These are phyloP conservation scores for Salminus brasiliensis DNA, from an alignment of 2,113 vertebrate species.

Conservation along the genomic window DNA sequence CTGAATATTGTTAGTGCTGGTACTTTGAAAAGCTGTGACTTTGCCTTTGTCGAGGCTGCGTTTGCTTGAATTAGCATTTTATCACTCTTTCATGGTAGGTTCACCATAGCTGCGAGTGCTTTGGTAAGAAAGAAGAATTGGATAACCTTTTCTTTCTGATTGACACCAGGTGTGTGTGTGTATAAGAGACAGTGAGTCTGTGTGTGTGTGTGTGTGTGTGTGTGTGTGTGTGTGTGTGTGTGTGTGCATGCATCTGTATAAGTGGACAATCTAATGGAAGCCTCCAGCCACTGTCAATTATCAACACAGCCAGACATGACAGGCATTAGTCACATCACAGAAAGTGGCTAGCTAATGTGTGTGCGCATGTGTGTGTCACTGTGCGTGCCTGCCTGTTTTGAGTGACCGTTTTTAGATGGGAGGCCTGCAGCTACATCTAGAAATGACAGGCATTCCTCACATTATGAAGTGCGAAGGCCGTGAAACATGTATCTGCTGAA, in stretches of 20 bases:
- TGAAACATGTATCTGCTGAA: background rate
- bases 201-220: background rate
- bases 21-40: background rate
- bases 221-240: background rate
- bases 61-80: background rate
- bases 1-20: background rate
- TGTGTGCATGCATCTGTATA: background rate
- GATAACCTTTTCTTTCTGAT: background rate
- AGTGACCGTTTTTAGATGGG: background rate
- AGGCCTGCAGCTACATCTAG: background rate
- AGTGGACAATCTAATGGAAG: background rate
- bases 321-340: slow-evolving; percentile 7
- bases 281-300: slow-evolving; percentile 8
- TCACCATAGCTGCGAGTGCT: background rate
- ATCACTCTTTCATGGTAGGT: too few species aligned
- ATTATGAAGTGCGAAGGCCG: background rate
- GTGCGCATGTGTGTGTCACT: background rate
- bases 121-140: background rate
- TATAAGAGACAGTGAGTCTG: background rate
- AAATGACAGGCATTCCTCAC: background rate
- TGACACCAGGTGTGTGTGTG: background rate
- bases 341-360: background rate
- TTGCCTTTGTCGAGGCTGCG: background rate
- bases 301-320: background rate
- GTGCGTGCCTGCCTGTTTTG: background rate